Conservation (phyloP, 2,888 invertebrate genomes). For the Perizoma flavofasciatum region DNA sequence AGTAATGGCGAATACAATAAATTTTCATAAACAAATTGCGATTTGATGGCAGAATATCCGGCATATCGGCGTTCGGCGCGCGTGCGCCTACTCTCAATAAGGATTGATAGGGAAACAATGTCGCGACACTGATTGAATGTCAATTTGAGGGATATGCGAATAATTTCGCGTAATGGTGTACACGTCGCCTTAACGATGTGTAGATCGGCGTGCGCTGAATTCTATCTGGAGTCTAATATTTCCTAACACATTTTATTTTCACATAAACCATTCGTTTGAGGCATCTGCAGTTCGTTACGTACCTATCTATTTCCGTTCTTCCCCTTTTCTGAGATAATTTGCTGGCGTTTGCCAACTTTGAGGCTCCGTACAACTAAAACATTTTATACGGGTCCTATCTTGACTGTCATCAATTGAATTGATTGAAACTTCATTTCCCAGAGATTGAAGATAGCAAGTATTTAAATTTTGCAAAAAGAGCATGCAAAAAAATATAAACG, state of each 20-base stretch:
- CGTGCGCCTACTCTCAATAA: slow-evolving; percentile 78
- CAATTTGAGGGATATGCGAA: slow-evolving; percentile 72
- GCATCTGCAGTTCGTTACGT: slow-evolving; percentile 24
- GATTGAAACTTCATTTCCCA: background rate
- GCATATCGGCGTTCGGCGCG: slow-evolving; percentile 73
- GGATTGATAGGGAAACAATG: slow-evolving; percentile 83
- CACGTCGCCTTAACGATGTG: slow-evolving; percentile 75
- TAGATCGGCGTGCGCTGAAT: slow-evolving; percentile 48
- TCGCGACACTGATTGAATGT: slow-evolving; percentile 81
- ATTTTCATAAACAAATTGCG: slow-evolving; percentile 85
- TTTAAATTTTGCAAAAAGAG: too few species aligned
- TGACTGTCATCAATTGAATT: slow-evolving; percentile 13
- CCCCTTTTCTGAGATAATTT: slow-evolving; percentile 16
- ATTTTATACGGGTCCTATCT: slow-evolving; percentile 21
- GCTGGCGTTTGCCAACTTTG: slow-evolving; percentile 19
- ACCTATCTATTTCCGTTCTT: slow-evolving; percentile 14
- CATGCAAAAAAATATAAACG: too few species aligned
- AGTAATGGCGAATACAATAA: slow-evolving; percentile 84
- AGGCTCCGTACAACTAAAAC: slow-evolving; percentile 13
- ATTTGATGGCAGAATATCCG: slow-evolving; percentile 80
- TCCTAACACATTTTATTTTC: slow-evolving; percentile 24
- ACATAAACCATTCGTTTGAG: slow-evolving; percentile 22
- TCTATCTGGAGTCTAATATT: slow-evolving; percentile 19
- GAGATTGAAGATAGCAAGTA: background rate
- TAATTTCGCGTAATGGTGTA: slow-evolving; percentile 70